Conservation (phyloP, 2,113 vertebrate species). For the Tonatia bakeri region DNA sequence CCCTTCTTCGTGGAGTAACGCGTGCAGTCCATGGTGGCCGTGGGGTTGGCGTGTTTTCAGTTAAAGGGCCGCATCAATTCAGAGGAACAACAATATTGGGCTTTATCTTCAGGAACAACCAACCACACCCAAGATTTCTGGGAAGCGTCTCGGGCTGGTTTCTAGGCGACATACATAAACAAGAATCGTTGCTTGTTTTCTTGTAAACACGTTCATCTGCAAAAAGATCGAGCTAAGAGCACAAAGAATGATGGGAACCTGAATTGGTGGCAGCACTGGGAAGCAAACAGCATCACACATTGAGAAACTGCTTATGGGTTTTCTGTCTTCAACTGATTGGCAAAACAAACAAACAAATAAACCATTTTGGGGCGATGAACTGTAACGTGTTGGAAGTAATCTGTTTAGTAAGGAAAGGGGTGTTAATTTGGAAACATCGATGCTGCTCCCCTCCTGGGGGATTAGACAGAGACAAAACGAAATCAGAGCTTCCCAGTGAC, state of each 20-base stretch:
- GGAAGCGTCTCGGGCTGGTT: not conserved
- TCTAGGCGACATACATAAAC: not conserved
- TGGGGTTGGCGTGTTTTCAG: not conserved
- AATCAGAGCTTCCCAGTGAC: not conserved
- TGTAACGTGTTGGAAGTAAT: conserved; percentile 61
- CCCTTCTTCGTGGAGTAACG: not conserved
- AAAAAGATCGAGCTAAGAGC: not conserved
- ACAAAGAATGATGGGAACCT: conserved; percentile 42
- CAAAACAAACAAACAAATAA: not conserved
- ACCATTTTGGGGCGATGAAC: conserved; percentile 58
- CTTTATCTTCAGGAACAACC: conserved; percentile 4
- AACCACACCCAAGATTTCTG: not conserved
- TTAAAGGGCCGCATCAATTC: not conserved
- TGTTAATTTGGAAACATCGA: conserved; percentile 71
- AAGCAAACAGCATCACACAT: not conserved
- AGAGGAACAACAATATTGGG: not conserved
- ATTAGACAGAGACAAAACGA: conserved; percentile 42
- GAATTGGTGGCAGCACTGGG: not conserved
- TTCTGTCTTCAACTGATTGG: conserved; percentile 48
- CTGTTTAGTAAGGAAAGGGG: conserved; percentile 54
- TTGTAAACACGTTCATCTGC: conserved; percentile 25
- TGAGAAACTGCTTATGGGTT: conserved; percentile 61
- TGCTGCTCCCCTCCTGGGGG: conserved; percentile 28
- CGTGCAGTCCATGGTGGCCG: not conserved
- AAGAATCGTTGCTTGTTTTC: not conserved